Evolutionary conservation across 2,113 vertebrate species (phyloP).

Genomic region (Xenus cinereus): DNA sequence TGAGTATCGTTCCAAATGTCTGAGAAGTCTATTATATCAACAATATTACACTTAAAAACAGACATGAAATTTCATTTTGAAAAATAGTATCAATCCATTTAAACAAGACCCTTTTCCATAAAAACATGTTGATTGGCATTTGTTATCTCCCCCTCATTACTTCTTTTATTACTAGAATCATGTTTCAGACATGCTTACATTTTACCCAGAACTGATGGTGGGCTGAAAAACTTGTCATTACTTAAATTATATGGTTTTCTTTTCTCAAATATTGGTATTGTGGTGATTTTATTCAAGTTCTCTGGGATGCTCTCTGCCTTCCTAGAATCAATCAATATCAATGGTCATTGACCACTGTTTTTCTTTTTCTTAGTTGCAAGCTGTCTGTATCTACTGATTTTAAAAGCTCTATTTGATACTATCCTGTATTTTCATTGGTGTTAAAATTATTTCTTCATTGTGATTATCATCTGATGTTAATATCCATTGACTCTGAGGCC

Average conservation of each 20-base stretch:
- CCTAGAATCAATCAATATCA: not conserved
- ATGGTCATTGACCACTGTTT: not conserved
- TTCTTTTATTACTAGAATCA: not conserved
- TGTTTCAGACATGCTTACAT: not conserved
- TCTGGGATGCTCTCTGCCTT: not conserved
- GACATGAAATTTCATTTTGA: not conserved
- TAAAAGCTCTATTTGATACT: not conserved
- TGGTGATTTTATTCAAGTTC: not conserved
- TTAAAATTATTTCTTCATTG: not conserved
- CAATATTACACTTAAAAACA: not conserved
- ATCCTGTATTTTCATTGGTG: not conserved
- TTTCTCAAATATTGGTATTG: not conserved
- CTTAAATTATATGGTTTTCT: not conserved
- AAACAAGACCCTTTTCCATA: not conserved
- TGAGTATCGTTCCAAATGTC: not conserved
- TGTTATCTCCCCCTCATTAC: not conserved
- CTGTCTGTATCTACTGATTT: not conserved
- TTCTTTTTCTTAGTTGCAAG: not conserved
- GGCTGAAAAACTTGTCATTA: not conserved
- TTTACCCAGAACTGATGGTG: not conserved
- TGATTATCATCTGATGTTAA: not conserved
- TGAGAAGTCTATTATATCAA: not conserved
- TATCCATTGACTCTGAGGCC: not conserved
- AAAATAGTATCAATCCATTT: not conserved
- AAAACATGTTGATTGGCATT: not conserved